phyloP scores from a whole-genome alignment of 2,113 vertebrate genomes.

The Himantopus leucocephalus region DNA sequence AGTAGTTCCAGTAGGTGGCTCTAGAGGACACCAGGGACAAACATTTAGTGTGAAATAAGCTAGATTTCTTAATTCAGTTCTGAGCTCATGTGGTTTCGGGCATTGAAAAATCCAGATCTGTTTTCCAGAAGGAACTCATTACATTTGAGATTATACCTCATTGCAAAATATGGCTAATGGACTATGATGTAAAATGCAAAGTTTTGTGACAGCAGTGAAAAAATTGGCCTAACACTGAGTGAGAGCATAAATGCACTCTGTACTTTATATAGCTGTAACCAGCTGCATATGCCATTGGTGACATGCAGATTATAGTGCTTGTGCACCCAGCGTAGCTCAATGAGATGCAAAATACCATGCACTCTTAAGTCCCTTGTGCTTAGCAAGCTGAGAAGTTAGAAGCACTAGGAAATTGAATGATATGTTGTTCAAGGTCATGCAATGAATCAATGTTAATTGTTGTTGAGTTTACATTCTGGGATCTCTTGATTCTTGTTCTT shows the following conservation, averaged over 20 bases:
- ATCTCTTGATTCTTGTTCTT: background rate
- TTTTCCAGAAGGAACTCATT: background rate
- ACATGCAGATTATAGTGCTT: conserved; percentile 17
- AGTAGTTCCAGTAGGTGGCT: conserved; percentile 8
- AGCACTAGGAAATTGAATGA: background rate
- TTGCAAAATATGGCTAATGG: background rate
- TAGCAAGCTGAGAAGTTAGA: background rate
- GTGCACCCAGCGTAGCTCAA: background rate
- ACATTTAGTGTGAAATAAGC: background rate
- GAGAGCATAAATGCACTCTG: background rate
- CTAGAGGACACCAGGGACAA: background rate
- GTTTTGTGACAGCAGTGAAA: background rate
- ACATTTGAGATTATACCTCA: background rate
- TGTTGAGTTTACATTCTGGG: background rate
- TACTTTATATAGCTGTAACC: background rate
- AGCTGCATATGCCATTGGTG: background rate
- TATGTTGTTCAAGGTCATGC: background rate
- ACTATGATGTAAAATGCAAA: background rate
- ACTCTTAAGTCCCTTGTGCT: background rate
- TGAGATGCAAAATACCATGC: conserved; percentile 21
- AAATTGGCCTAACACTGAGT: background rate
- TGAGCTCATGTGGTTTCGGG: background rate
- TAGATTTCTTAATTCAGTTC: background rate
- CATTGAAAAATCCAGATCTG: background rate
- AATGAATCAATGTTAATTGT: background rate